phyloP scores from a whole-genome alignment of 1,140 invertebrate genomes.

The Dreissena rostriformis region DNA sequence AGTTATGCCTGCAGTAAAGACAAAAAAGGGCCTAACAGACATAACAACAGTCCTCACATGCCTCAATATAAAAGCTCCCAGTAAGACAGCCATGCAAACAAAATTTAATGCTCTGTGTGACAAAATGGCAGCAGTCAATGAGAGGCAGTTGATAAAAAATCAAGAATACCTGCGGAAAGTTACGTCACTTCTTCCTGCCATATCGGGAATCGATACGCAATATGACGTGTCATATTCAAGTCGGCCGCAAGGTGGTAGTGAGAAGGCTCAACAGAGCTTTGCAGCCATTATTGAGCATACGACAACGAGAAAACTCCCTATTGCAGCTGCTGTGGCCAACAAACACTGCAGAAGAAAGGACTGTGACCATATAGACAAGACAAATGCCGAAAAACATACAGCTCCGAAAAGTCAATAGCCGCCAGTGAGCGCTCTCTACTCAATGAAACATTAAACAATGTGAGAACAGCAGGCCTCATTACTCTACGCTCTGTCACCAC shows the following conservation, averaged over 20 bases:
- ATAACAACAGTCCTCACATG: not conserved
- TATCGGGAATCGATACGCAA: not conserved
- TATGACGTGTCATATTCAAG: not conserved
- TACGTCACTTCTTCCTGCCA: no score
- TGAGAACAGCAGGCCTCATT: no score
- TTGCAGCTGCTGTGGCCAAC: not conserved
- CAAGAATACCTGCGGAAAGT: not conserved
- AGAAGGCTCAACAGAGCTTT: slow-evolving; percentile 3
- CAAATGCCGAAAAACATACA: no score
- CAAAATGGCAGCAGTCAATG: not conserved
- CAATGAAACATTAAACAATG: no score
- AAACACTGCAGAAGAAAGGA: not conserved
- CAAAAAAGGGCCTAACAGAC: not conserved
- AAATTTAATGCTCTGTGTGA: not conserved
- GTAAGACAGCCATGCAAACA: not conserved
- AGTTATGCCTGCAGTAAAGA: not conserved
- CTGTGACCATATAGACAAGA: no score
- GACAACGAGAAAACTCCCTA: not conserved
- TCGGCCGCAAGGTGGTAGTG: not conserved
- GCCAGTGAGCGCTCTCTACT: no score
- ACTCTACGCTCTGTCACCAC: no score
- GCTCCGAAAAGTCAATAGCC: no score
- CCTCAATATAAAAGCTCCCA: slow-evolving; percentile 1
- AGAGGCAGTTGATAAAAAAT: not conserved
- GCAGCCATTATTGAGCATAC: not conserved